Evolutionary conservation across 2,113 vertebrate species (phyloP), one percentile per base, ranked within the genome.

Genomic region (Microcebus jonahi): DNA sequence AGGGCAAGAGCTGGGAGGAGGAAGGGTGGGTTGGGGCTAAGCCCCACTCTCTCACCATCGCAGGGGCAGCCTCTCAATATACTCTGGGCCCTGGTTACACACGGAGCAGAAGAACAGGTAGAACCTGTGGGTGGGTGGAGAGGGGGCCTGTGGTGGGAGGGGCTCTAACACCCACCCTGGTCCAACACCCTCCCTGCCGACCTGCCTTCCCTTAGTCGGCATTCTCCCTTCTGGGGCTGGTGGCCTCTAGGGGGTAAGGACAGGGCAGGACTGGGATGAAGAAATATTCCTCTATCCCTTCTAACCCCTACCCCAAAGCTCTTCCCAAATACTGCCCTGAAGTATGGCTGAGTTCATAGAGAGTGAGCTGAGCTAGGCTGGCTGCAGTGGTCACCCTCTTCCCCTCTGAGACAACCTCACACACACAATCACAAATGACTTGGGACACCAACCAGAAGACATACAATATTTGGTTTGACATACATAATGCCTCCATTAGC

Each of bases 11-110:
- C 59, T 34, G 53, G 61, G 84, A 59, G 20, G 23, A 70, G 39
- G 2, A 29, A 21, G 9, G 6, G 83, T 2, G 75, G 45, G 45
- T 9, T 45, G n/a, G 55, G 61, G 73, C 63, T 71, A 55, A 79
- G 57, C 63, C 3, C 88, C 90, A 42, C 42, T 57, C 29, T 65
- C 98, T 99, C 97, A 99, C 99, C 99, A 99, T 98, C 99, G 98
- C 79, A 99, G 97, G n/a, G 99, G 98, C 97, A 99, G 98, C 31
- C 99, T 99, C 82, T 99, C 99, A 90, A 99, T 99, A 93, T 99
- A 99, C 86, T 99, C 99, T 0, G 99, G 98, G 14, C 99, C 99
- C 97, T 99, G 99, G 98, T 99, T 99, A 98, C 99, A 99, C 21
- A 99, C 99, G 0, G 99, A 98, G 96, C 99, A 99, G 97, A 99